Conservation (phyloP, 1,140 invertebrate genomes). For the Paralvinella palmiformis region DNA sequence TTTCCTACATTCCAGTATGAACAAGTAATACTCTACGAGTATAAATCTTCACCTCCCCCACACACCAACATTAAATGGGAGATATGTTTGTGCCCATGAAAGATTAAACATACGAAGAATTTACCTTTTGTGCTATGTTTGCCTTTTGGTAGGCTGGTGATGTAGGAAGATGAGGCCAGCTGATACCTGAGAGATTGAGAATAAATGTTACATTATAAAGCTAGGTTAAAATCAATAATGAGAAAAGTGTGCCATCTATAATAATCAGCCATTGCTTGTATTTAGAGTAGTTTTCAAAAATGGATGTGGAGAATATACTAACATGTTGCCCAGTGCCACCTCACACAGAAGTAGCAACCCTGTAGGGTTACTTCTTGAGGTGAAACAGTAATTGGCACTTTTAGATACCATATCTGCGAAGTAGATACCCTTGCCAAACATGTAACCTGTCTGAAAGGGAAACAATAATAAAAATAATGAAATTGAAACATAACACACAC, state of each 20-base stretch:
- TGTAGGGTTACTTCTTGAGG: constrained; percentile 61
- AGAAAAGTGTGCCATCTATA: background rate
- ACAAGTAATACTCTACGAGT: too few relatives aligned
- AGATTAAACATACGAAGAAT: background rate
- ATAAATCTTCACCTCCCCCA: too few relatives aligned
- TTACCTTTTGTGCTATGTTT: constrained; percentile 49
- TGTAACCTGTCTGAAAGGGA: constrained; percentile 71
- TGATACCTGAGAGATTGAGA: constrained; percentile 37
- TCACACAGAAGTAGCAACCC: constrained; percentile 89
- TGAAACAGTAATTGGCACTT: constrained; percentile 94
- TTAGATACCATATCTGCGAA: constrained; percentile 99
- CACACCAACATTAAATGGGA: background rate
- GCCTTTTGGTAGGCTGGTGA: constrained; percentile 44
- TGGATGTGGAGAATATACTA: constrained; percentile 57
- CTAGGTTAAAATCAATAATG: background rate
- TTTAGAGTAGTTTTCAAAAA: background rate
- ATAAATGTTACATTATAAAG: background rate
- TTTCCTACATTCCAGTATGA: too few relatives aligned
- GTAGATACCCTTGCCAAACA: constrained; percentile 89
- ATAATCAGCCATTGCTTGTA: background rate
- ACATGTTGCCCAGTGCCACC: constrained; percentile 80
- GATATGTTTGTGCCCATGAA: background rate
- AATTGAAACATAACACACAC: background rate
- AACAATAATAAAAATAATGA: background rate
- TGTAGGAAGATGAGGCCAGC: constrained; percentile 32